Base-by-base conservation (phyloP, 2,888 invertebrate genomes). In the Myathropa florea region DNA sequence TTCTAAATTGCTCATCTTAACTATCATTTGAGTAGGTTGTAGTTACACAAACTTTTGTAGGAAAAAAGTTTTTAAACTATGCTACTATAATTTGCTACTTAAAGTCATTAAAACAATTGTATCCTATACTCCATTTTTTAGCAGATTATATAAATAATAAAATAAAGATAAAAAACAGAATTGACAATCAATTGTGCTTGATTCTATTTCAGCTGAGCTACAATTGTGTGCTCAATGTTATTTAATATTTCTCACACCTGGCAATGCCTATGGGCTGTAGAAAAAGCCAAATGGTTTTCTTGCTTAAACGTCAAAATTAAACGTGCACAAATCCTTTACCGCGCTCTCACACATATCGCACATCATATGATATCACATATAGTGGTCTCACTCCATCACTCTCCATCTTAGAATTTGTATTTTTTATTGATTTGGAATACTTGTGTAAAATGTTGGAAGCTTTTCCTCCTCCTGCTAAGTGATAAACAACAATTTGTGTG, bases 391-490 rank as follows among this genome's bases (percentile, higher is more conserved):
- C 77, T 82, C 73, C 68, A 60, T 78, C 46, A 46, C 46, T 46
- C 86, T 83, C 83, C 83, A 86, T 86, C 86, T 86, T 83, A 86
- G 70, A 86, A 86, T 75, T 86, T 78, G 83, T 73, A 78, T 73
- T 86, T 86, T 83, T 71, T 83, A 86, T 86, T 86, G 86, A 86
- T 86, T 86, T 83, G 78, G 65, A 86, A 83, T 83, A 79, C 83
- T 83, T 71, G 75, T 79, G 75, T 86, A 73, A 83, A 83, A 83
- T 83, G 86, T 79, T 83, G 83, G 77, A 79, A 83, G 82, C 83
- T 83, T 75, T 86, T 86, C 83, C 71, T 86, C 86, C 83, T 86
- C 71, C 78, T 82, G 78, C 71, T 55, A 75, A 86, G 83, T 86
- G 86, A 86, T 86, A 86, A 86, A 86, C 86, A 86, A 83, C 71